Evolutionary conservation across 2,113 vertebrate species (phyloP).

Genomic region (Leptobrachium ailaonicum): DNA sequence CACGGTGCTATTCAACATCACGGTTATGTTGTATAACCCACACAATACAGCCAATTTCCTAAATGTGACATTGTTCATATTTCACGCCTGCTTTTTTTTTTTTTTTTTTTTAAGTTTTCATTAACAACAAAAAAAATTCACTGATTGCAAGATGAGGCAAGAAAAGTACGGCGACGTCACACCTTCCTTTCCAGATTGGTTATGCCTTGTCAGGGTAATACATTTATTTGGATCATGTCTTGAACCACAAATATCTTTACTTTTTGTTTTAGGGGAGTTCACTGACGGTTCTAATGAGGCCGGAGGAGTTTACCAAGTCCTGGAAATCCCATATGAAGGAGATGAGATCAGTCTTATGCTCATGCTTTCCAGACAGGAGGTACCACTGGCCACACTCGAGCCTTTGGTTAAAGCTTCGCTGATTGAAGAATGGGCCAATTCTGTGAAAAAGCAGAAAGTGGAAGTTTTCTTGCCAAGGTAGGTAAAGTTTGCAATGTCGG

Average conservation of each 20-base stretch:
- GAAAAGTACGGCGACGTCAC: too few relatives aligned
- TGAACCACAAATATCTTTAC: too few relatives aligned
- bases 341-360: constrained; percentile 95
- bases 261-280: constrained; percentile 90
- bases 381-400: constrained; percentile 87
- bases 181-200: too few relatives aligned
- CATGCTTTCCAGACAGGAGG: constrained; percentile 90
- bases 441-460: constrained; percentile 95
- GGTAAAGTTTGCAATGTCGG: neutral
- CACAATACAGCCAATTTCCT: too few relatives aligned
- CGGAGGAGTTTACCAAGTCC: constrained; percentile 93
- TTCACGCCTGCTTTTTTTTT: too few relatives aligned
- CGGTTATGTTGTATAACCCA: too few relatives aligned
- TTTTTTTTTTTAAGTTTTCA: too few relatives aligned
- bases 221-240: constrained; percentile 19
- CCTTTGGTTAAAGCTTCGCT: constrained; percentile 86
- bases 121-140: too few relatives aligned
- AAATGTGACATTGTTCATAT: too few relatives aligned
- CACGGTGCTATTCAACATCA: too few relatives aligned
- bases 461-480: constrained; percentile 95
- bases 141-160: too few relatives aligned
- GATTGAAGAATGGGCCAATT: constrained; percentile 93
- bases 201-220: too few relatives aligned
- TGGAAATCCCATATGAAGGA: constrained; percentile 95
- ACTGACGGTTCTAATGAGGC: constrained; percentile 95